phyloP scores from a whole-genome alignment of 2,888 invertebrate species.

The Tenthredo amoena region DNA sequence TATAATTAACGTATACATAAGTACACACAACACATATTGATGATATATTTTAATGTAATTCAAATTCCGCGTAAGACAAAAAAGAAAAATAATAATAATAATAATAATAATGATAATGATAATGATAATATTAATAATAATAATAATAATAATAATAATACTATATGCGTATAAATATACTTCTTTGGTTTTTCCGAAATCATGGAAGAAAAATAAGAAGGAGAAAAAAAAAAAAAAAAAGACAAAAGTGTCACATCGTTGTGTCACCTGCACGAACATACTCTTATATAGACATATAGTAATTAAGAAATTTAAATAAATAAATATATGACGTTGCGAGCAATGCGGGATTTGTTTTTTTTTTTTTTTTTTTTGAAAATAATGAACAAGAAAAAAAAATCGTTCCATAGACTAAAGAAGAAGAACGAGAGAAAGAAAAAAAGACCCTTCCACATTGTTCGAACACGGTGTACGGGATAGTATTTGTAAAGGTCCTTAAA shows the following conservation, averaged over 20 bases:
- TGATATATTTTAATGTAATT: constrained; percentile 20
- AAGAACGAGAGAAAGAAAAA: not conserved
- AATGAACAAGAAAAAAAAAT: not conserved
- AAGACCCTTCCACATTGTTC: not conserved
- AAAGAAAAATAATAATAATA: not conserved
- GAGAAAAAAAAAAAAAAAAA: not conserved
- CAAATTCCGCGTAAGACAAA: not conserved
- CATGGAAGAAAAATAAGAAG: not conserved
- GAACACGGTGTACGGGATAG: not conserved
- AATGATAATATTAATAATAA: too few species aligned
- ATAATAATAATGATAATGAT: not conserved
- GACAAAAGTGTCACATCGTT: not conserved
- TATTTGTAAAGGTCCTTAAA: not conserved
- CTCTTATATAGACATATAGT: not conserved
- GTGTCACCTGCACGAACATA: not conserved
- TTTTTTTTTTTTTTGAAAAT: not conserved
- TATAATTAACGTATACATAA: not conserved
- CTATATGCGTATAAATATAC: too few species aligned
- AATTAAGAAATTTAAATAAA: not conserved
- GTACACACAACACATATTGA: constrained; percentile 1
- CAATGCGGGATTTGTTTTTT: not conserved
- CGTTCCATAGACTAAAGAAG: not conserved
- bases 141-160: not conserved
- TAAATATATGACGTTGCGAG: not conserved
- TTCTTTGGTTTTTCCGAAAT: not conserved